Percentiles rank a stretch among this genome's conserved stretches.
These are phyloP conservation scores for Pseudococcus jackbeardsleyi DNA, from an alignment of 2,888 invertebrate species.

Conservation along the genomic window DNA sequence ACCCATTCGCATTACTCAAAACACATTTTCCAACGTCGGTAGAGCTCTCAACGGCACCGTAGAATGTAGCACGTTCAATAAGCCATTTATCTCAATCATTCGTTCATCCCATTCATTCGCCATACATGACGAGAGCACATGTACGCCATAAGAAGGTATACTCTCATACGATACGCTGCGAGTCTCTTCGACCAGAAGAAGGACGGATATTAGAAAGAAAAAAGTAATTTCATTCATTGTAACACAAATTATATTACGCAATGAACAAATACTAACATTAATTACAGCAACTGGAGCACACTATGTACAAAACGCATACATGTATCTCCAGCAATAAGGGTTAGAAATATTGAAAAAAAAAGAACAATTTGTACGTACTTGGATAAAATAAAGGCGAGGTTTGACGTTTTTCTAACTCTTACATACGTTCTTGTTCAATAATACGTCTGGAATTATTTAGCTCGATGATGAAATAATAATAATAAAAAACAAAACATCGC, in stretches of 20 bases:
- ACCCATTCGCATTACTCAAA: background rate
- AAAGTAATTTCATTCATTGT: slow-evolving; percentile 48
- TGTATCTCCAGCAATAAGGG: background rate
- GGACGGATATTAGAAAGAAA: background rate
- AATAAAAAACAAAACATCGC: slow-evolving; percentile 38
- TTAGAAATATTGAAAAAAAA: background rate
- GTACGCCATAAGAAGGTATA: background rate
- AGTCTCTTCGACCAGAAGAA: background rate
- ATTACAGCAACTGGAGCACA: slow-evolving; percentile 22
- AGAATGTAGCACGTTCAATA: slow-evolving; percentile 14
- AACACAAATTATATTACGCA: slow-evolving; percentile 41
- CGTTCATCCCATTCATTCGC: slow-evolving; percentile 36
- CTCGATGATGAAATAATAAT: slow-evolving; percentile 48
- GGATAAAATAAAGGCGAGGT: background rate
- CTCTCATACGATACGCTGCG: background rate
- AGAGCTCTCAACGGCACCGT: background rate
- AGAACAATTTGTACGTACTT: background rate
- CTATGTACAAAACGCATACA: background rate
- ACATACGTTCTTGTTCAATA: background rate
- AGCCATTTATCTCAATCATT: slow-evolving; percentile 46
- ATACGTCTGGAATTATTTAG: slow-evolving; percentile 32
- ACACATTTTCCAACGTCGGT: background rate
- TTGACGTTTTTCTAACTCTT: background rate
- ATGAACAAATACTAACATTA: slow-evolving; percentile 7
- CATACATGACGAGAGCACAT: background rate